These are phyloP conservation scores for Nomada fucata DNA, from an alignment of 2,888 invertebrate species.

Conservation along the genomic window DNA sequence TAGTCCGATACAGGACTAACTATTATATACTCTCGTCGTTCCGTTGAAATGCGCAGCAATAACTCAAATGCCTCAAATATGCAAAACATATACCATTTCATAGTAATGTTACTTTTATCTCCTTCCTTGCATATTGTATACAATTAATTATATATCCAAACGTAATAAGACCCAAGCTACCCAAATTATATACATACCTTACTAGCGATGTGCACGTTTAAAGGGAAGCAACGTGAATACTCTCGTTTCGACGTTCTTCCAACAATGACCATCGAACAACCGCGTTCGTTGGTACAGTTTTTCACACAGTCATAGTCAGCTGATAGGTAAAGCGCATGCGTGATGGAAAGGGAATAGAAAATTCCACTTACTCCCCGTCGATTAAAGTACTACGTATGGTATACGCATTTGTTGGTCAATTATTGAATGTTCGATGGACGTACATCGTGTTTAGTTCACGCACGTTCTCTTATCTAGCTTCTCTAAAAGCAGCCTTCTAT, in stretches of 20 bases:
- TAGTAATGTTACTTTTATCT: constrained; percentile 4
- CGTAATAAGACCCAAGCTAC: background rate
- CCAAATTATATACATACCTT: constrained; percentile 54
- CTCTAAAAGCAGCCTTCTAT: constrained; percentile 89
- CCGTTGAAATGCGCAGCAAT: constrained; percentile 54
- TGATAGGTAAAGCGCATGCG: constrained; percentile 65
- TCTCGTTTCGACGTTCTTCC: constrained; percentile 83
- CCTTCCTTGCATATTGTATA: background rate
- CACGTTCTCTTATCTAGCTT: constrained; percentile 62
- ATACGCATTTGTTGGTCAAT: constrained; percentile 59
- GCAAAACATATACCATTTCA: background rate
- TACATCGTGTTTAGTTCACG: constrained; percentile 63
- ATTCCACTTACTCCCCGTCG: constrained; percentile 58
- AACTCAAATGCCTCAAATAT: constrained; percentile 1
- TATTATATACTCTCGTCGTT: constrained; percentile 2
- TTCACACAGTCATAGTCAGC: constrained; percentile 71
- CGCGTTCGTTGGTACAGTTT: constrained; percentile 47
- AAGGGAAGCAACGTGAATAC: constrained; percentile 83
- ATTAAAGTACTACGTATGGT: constrained; percentile 65
- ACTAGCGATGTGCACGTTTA: constrained; percentile 40
- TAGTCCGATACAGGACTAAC: constrained; percentile 8
- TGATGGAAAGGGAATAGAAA: constrained; percentile 45
- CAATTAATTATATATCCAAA: background rate
- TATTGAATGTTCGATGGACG: constrained; percentile 69
- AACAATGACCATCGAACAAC: constrained; percentile 68